Conservation (phyloP, 2,888 invertebrate species). For the Cerastoderma edule region DNA sequence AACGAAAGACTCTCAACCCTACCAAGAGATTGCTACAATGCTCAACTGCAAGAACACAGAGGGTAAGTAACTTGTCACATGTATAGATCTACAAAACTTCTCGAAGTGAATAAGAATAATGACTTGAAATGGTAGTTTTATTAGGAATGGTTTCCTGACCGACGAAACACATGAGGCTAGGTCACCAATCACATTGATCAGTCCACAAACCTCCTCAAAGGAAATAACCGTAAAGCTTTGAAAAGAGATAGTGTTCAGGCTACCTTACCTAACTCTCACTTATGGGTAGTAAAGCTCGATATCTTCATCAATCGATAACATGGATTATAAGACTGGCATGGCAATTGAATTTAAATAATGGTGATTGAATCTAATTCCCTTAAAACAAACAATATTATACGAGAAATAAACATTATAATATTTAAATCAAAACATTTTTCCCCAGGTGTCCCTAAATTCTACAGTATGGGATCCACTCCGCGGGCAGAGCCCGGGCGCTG, state of each 20-base stretch:
- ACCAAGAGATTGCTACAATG: conserved; percentile 24
- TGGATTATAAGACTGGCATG: background rate
- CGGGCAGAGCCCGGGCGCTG: conserved; percentile 25
- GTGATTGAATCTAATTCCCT: background rate
- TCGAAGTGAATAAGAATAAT: too few relatives aligned
- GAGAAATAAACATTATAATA: background rate
- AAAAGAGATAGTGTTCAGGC: background rate
- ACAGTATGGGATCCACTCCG: conserved; percentile 16
- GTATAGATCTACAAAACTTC: background rate
- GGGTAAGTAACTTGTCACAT: background rate
- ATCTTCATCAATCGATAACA: background rate
- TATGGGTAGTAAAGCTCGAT: background rate
- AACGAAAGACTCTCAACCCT: conserved; percentile 7
- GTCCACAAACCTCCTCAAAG: background rate
- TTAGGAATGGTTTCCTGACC: background rate
- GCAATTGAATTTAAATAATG: background rate
- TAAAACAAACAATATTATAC: background rate
- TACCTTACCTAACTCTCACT: background rate
- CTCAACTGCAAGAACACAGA: conserved; percentile 21
- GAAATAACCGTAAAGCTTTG: background rate
- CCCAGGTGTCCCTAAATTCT: conserved; percentile 11
- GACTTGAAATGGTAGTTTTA: background rate
- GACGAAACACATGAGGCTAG: background rate
- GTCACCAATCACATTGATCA: background rate
- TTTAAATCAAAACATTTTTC: background rate